Conservation (phyloP, 2,888 invertebrate species). For the Agonopterix alstromeriana region DNA sequence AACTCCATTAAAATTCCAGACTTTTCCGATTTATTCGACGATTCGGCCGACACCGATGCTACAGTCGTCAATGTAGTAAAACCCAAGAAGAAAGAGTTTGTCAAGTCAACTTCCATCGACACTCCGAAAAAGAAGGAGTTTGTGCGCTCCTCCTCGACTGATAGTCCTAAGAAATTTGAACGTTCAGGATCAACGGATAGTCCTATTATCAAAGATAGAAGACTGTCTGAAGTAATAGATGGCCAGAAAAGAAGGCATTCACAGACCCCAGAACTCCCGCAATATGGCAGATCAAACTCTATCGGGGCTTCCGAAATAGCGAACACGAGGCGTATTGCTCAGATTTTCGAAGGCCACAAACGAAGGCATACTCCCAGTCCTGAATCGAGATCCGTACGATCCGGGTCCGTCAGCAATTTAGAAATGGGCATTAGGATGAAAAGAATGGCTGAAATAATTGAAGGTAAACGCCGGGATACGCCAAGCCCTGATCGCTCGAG, state of each 20-base stretch:
- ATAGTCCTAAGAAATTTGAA: conserved; percentile 9
- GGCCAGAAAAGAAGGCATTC: conserved; percentile 31
- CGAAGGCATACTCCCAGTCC: conserved; percentile 50
- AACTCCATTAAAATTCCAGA: conserved; percentile 31
- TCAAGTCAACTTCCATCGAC: conserved; percentile 12
- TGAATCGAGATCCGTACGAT: conserved; percentile 31
- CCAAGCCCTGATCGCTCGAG: conserved; percentile 45
- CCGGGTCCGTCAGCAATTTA: conserved; percentile 36
- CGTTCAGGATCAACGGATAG: conserved; percentile 18
- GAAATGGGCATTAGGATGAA: conserved; percentile 50
- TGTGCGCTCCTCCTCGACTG: conserved; percentile 18
- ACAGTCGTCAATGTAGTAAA: conserved; percentile 29
- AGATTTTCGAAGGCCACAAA: conserved; percentile 48
- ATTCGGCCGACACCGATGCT: conserved; percentile 46
- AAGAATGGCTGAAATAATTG: conserved; percentile 54
- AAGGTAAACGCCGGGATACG: conserved; percentile 44
- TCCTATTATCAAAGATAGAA: conserved; percentile 22
- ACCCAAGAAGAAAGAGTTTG: conserved; percentile 14
- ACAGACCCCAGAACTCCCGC: conserved; percentile 34
- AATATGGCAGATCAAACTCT: conserved; percentile 43
- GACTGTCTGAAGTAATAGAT: conserved; percentile 36
- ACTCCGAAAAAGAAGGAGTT: conserved; percentile 15
- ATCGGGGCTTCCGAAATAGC: conserved; percentile 38
- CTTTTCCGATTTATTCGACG: conserved; percentile 41
- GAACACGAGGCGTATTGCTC: conserved; percentile 48